phyloP scores from a whole-genome alignment of 2,888 invertebrate genomes.

The Plagodis dolabraria region DNA sequence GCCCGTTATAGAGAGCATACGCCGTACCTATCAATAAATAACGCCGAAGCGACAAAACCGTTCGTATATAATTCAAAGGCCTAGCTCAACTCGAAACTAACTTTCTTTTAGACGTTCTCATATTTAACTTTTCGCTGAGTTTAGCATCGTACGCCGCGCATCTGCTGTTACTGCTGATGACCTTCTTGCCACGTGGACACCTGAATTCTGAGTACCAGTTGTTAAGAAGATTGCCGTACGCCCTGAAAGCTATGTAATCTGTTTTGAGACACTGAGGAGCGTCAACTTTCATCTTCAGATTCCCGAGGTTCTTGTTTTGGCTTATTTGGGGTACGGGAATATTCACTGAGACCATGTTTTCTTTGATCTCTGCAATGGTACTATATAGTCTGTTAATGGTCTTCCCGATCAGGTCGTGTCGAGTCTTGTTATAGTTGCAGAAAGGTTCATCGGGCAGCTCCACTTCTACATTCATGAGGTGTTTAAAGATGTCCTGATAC shows the following conservation, averaged over 20 bases:
- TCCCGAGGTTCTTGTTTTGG: constrained; percentile 68
- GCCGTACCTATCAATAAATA: constrained; percentile 51
- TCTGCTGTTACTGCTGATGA: constrained; percentile 47
- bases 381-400: constrained; percentile 79
- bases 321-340: constrained; percentile 63
- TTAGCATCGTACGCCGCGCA: constrained; percentile 61
- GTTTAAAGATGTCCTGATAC: constrained; percentile 68
- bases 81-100: constrained; percentile 35
- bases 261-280: constrained; percentile 83
- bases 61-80: constrained; percentile 42
- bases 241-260: constrained; percentile 86
- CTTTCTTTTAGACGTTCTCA: constrained; percentile 41
- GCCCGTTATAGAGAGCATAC: constrained; percentile 57
- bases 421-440: constrained; percentile 70
- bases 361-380: constrained; percentile 82
- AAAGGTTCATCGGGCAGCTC: constrained; percentile 72
- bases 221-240: constrained; percentile 84
- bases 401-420: constrained; percentile 67
- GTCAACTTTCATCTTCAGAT: constrained; percentile 70
- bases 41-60: constrained; percentile 51
- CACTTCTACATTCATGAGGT: constrained; percentile 62
- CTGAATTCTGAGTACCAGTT: constrained; percentile 84
- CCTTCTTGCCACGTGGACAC: constrained; percentile 64
- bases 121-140: constrained; percentile 59
- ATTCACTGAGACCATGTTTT: constrained; percentile 69